Evolutionary conservation across 2,113 vertebrate genomes (phyloP).

Genomic region (Chloroceryle aenea): DNA sequence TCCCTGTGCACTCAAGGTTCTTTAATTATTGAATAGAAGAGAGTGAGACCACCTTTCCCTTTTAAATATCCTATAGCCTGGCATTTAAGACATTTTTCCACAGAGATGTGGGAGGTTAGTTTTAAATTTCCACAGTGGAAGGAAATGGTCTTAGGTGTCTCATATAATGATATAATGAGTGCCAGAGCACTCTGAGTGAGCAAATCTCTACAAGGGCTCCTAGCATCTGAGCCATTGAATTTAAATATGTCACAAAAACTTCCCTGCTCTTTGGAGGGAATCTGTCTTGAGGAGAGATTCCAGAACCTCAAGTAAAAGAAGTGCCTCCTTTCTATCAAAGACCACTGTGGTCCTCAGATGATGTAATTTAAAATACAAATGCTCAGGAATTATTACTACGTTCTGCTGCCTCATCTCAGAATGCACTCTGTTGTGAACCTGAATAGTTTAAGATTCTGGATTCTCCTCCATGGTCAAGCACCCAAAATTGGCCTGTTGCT

Average conservation of each 20-base stretch:
- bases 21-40: background rate
- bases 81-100: background rate
- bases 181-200: background rate
- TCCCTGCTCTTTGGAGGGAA: background rate
- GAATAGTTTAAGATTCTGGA: background rate
- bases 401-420: background rate
- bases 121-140: background rate
- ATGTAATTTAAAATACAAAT: background rate
- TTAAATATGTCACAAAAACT: background rate
- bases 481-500: background rate
- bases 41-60: background rate
- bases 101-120: background rate
- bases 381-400: background rate
- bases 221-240: background rate
- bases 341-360: background rate
- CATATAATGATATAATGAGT: background rate
- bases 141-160: background rate
- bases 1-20: background rate
- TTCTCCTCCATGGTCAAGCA: background rate
- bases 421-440: background rate
- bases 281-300: background rate
- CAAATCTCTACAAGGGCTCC: background rate
- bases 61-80: background rate
- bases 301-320: background rate
- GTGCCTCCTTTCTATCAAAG: background rate